Percentiles rank a stretch among this genome's conserved stretches.
Evolutionary conservation across 2,797 vertebrate genomes (phyloP).

Genomic region (Rhincodon typus): DNA sequence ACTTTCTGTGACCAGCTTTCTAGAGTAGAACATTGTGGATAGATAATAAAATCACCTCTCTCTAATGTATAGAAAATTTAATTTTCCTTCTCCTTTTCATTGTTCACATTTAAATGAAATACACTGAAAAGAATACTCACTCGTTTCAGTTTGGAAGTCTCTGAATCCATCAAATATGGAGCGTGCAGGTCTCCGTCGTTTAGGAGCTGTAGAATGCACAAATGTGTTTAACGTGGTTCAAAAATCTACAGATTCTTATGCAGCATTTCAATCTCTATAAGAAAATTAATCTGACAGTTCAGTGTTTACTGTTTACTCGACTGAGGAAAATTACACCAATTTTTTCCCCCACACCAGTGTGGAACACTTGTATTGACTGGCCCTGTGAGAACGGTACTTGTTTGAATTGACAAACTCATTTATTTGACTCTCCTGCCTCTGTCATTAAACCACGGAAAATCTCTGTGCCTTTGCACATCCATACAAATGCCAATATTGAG

Average conservation of each 20-base stretch:
- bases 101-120: neutral
- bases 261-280: neutral
- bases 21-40: neutral
- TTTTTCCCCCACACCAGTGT: neutral
- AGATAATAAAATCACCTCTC: neutral
- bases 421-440: neutral
- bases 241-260: neutral
- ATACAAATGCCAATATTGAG: neutral
- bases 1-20: neutral
- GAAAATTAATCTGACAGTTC: neutral
- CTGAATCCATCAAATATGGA: constrained; percentile 98
- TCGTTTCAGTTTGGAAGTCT: constrained; percentile 98
- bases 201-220: constrained; percentile 69
- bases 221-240: neutral
- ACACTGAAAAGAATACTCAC: constrained; percentile 55
- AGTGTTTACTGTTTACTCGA: neutral
- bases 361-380: neutral
- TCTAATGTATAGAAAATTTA: neutral
- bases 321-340: neutral
- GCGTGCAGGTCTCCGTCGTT: constrained; percentile 87
- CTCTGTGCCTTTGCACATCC: neutral
- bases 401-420: neutral
- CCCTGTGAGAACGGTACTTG: too few relatives aligned
- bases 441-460: neutral
- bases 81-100: constrained; percentile 7